phyloP scores from a whole-genome alignment of 2,888 invertebrate genomes.

The Metacarcinus magister region DNA sequence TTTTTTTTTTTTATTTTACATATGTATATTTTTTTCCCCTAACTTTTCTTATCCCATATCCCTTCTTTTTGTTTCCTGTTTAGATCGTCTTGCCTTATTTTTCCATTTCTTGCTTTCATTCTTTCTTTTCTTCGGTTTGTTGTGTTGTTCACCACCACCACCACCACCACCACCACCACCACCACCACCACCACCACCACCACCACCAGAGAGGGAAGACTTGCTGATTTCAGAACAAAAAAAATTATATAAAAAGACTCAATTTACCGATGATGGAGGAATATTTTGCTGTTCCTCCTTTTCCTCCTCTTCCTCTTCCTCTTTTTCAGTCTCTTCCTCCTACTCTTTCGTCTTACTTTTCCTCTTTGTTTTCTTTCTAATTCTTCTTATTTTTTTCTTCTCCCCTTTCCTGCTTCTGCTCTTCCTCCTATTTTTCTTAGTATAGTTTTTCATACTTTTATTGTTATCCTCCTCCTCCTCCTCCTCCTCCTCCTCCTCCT shows the following conservation, averaged over 20 bases:
- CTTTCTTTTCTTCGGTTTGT: too few species aligned
- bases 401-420: background rate
- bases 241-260: background rate
- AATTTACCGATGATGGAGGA: background rate
- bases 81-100: too few species aligned
- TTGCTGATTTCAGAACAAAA: background rate
- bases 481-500: background rate
- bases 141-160: too few species aligned
- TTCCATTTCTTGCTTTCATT: too few species aligned
- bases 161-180: too few species aligned
- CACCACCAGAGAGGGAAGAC: too few species aligned
- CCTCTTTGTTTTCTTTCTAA: background rate
- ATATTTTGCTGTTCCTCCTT: background rate
- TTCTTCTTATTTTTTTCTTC: background rate
- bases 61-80: too few species aligned
- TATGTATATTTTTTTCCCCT: too few species aligned
- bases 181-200: too few species aligned
- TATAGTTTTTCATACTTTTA: background rate
- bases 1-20: too few species aligned
- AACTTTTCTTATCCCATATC: too few species aligned
- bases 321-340: background rate
- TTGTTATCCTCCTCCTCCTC: background rate
- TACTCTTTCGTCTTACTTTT: background rate
- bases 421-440: background rate
- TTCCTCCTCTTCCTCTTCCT: background rate